Base-by-base conservation (phyloP, 2,113 vertebrate species). In the Spea multiplicata region DNA sequence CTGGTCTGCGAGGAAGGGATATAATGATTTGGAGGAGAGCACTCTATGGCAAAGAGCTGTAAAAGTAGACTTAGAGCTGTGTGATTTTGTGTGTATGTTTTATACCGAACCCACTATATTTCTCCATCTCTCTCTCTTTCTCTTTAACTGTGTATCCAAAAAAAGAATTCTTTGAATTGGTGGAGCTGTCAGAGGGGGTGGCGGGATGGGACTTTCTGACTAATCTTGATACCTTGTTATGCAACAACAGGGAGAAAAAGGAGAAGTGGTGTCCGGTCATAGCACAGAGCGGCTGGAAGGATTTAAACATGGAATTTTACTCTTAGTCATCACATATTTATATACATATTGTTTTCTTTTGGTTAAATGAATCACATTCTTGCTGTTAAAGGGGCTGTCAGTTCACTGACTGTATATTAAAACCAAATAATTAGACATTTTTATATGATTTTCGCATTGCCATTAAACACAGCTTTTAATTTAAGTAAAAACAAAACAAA, bases 321-420 rank as follows among this genome's bases (percentile, higher is more conserved):
- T 89, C 88, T 90, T 89, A 89, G 87, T 90, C 89, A 90, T 89
- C 87, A 87, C 83, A 88, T 89, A 89, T 89, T 80, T 89, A 87
- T 88, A 84, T 86, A 85, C 57, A 72, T 45, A 17, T 46, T 67
- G 3, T 46, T 86, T 85, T 83, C 84, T 81, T 87, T 71, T 71
- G 30, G 7, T 68, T 30, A 86, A 80, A 76, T 89, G 52, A 76
- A 59, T 76, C 86, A 88, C 82, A 83, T 74, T 82, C 55, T 82
- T 87, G 83, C 80, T 87, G 85, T 76, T 85, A 84, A 68, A 75
- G 57, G 57, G 14, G 57, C 57, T 64, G 61, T 16, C 30, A 17
- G n/a, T 16, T 64, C 61, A 17, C 61, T 9, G 16, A 16, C 61
- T 30, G 5, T 64, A 8, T 64, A 30, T 30, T 30, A 2, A 2